Percentiles rank a stretch among this genome's conserved stretches.
Conservation (phyloP, 92 coral and sea anemone genomes). For the Actinostola sp. region DNA sequence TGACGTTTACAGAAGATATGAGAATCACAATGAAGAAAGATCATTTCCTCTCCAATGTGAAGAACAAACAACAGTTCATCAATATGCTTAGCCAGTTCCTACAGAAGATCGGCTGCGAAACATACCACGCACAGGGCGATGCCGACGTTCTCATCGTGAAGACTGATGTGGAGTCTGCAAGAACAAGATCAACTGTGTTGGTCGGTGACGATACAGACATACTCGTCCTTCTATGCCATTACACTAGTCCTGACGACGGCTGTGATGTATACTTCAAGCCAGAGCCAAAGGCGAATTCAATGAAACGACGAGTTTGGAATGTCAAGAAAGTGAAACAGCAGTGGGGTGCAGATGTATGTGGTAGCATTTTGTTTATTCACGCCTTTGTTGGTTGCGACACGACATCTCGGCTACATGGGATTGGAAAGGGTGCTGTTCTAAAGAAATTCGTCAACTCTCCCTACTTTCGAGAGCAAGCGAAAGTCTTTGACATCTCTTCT, state of each 20-base stretch:
- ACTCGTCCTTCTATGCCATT: constrained; percentile 37
- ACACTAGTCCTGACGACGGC: neutral
- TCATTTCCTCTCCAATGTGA: constrained; percentile 33
- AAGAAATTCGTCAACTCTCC: constrained; percentile 25
- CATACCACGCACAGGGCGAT: constrained; percentile 45
- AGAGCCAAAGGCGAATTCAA: constrained; percentile 48
- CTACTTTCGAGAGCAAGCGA: constrained; percentile 60
- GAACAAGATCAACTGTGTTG: constrained; percentile 21
- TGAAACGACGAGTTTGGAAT: constrained; percentile 40
- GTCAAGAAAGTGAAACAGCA: constrained; percentile 27
- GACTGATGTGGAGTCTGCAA: constrained; percentile 46
- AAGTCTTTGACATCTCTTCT: constrained; percentile 27
- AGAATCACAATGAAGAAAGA: constrained; percentile 49
- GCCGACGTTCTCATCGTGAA: constrained; percentile 52
- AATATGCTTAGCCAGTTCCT: constrained; percentile 15
- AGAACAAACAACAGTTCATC: constrained; percentile 46
- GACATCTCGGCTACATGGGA: constrained; percentile 56
- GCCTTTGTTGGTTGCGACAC: constrained; percentile 54
- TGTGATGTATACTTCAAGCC: constrained; percentile 40
- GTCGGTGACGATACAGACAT: constrained; percentile 65
- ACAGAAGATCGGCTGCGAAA: constrained; percentile 21
- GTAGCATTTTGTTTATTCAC: constrained; percentile 33
- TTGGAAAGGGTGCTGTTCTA: constrained; percentile 50
- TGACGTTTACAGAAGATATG: constrained; percentile 27
- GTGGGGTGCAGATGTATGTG: constrained; percentile 34